Conservation (phyloP, 2,888 invertebrate species). For the Entomobrya proxima region DNA sequence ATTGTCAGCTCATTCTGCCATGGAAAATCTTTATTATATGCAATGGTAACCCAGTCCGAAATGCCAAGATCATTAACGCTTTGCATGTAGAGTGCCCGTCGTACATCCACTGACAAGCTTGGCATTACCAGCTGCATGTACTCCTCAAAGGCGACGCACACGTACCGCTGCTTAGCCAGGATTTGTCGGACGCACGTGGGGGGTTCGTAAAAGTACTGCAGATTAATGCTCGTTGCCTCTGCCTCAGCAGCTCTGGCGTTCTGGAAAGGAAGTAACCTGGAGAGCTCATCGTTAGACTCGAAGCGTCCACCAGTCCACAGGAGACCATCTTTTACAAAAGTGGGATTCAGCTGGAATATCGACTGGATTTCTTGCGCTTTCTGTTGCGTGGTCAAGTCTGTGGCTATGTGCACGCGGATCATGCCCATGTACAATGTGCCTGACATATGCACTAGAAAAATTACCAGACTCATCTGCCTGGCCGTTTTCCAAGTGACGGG, state of each 20-base stretch:
- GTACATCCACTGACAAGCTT: background rate
- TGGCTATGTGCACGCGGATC: slow-evolving; percentile 1
- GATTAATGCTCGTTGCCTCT: background rate
- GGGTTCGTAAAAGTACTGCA: slow-evolving; percentile 32
- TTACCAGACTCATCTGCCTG: background rate
- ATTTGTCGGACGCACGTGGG: background rate
- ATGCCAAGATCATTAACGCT: slow-evolving; percentile 7
- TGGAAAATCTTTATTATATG: slow-evolving; percentile 27
- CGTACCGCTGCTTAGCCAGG: background rate
- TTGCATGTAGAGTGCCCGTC: background rate
- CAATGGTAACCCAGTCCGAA: slow-evolving; percentile 10
- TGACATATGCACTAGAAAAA: slow-evolving; percentile 4
- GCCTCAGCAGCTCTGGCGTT: background rate
- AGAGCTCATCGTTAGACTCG: slow-evolving; percentile 20
- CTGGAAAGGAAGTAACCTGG: slow-evolving; percentile 26
- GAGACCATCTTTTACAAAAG: background rate
- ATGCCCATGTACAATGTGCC: slow-evolving; percentile 32
- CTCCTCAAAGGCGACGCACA: slow-evolving; percentile 39
- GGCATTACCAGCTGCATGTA: slow-evolving; percentile 22
- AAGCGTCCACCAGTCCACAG: slow-evolving; percentile 30
- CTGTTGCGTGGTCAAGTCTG: slow-evolving; percentile 6
- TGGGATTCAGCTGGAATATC: slow-evolving; percentile 33
- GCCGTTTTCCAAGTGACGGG: background rate
- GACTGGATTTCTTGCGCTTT: slow-evolving; percentile 13
- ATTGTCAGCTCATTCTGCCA: slow-evolving; percentile 18